Evolutionary conservation across 2,797 vertebrate species (phyloP), one percentile per base, ranked within the genome.

Genomic region (Thalassophryne amazonica): DNA sequence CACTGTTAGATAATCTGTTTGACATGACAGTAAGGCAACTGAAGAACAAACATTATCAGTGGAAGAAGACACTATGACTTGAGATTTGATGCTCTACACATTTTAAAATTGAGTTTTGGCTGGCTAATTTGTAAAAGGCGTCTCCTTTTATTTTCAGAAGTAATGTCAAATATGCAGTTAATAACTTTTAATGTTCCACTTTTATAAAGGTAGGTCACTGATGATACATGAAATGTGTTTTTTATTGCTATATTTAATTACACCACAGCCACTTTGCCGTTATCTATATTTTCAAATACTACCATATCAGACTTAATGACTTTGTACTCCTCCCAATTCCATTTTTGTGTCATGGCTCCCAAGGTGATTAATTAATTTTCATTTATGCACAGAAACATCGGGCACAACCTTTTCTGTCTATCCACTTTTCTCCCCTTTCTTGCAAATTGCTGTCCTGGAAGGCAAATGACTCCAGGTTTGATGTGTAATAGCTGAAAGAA

Each of bases 361-460:
- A 71, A 22, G 81, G 85, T 86, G 83, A 88, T 84, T 85, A 79
- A 91, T 89, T 83, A 80, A 84, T 78, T 80, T 76, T 70, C 73
- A 81, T 86, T 86, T 69, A 80, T 85, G 62, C 76, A 64, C 66
- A 60, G 65, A 86, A 79, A 75, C 66, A 83, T 76, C 48, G 10
- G 25, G 41, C 53, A 36, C 57, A 77, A 74, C 66, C 50, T 67
- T 68, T 69, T 51, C 55, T 53, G n/a, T 64, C 35, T 32, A 18
- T 55, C 18, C 27, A 11, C 48, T 47, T 60, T 40, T 46, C 32
- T 37, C 53, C 35, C 28, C 62, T 81, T 54, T 78, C 73, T 87
- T 68, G 43, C 86, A 80, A 80, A 84, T 86, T 80, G 81, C 73
- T 68, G 67, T 83, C 80, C 58, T 2, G 4, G 30, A 79, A 56